Percentiles rank a stretch among this genome's conserved stretches.
Conservation (phyloP, 2,888 invertebrate species). For the Habroteleia sp. region DNA sequence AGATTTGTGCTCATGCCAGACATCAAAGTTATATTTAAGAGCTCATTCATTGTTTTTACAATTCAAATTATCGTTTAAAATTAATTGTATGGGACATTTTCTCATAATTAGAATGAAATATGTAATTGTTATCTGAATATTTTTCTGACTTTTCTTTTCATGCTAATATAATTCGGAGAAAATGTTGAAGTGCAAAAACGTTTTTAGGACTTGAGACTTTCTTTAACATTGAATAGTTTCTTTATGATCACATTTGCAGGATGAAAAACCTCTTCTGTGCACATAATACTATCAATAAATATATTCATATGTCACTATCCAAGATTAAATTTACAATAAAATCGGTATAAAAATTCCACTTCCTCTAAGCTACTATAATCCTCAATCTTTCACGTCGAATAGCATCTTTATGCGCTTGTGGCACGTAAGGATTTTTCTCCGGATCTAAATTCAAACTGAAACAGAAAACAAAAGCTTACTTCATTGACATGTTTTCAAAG, state of each 20-base stretch:
- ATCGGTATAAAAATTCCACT: neutral
- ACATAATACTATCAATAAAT: slow-evolving; percentile 29
- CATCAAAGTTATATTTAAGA: no score
- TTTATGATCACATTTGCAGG: neutral
- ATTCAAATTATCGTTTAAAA: no score
- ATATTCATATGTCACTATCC: neutral
- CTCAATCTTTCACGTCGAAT: slow-evolving; percentile 72
- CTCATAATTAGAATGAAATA: no score
- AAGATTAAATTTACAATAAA: slow-evolving; percentile 6
- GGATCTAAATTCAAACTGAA: slow-evolving; percentile 90
- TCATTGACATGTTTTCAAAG: no score
- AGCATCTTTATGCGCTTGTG: slow-evolving; percentile 86
- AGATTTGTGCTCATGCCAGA: no score
- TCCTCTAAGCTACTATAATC: slow-evolving; percentile 72
- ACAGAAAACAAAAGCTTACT: slow-evolving; percentile 67
- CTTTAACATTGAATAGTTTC: neutral
- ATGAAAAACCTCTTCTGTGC: slow-evolving; percentile 4
- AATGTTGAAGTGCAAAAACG: no score
- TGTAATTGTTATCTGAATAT: no score
- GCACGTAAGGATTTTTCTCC: slow-evolving; percentile 89
- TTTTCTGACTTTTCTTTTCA: no score
- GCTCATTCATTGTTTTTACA: no score
- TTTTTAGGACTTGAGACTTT: no score
- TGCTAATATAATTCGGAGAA: no score
- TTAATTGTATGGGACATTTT: no score